These are phyloP conservation scores for Ceryle rudis DNA, from an alignment of 2,797 vertebrate genomes.

Conservation along the genomic window DNA sequence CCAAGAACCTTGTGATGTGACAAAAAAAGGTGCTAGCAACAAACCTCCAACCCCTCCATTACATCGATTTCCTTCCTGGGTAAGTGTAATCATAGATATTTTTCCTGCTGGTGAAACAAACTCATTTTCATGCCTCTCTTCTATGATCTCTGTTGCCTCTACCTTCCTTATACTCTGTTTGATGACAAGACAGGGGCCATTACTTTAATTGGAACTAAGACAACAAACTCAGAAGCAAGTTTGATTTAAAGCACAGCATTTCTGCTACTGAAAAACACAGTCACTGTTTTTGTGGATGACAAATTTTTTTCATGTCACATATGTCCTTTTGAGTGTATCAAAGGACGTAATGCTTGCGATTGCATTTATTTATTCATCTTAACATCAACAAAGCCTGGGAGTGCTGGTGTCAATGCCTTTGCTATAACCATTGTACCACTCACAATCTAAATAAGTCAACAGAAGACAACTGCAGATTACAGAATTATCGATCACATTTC, in stretches of 20 bases:
- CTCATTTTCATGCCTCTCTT: not conserved
- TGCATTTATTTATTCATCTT: not conserved
- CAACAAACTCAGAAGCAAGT: not conserved
- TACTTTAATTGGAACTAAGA: not conserved
- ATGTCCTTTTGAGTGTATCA: not conserved
- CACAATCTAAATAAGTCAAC: not conserved
- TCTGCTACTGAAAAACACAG: not conserved
- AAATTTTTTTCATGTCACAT: not conserved
- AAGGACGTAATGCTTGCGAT: not conserved
- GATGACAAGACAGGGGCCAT: not conserved
- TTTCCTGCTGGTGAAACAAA: not conserved
- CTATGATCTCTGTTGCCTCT: not conserved
- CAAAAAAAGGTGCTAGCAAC: conserved; percentile 71
- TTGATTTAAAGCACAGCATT: not conserved
- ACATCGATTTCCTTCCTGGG: conserved; percentile 98
- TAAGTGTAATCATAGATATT: conserved; percentile 71
- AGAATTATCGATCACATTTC: not conserved
- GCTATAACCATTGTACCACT: not conserved
- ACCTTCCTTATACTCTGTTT: not conserved
- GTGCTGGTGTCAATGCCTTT: not conserved
- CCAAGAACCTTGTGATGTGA: conserved; percentile 54
- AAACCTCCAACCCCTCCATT: conserved; percentile 95
- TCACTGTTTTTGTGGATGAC: not conserved
- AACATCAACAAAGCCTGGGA: not conserved
- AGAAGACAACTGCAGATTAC: not conserved